Evolutionary conservation across 2,113 vertebrate species (phyloP), one percentile per base, ranked within the genome.

Genomic region (Tetrao urogallus): DNA sequence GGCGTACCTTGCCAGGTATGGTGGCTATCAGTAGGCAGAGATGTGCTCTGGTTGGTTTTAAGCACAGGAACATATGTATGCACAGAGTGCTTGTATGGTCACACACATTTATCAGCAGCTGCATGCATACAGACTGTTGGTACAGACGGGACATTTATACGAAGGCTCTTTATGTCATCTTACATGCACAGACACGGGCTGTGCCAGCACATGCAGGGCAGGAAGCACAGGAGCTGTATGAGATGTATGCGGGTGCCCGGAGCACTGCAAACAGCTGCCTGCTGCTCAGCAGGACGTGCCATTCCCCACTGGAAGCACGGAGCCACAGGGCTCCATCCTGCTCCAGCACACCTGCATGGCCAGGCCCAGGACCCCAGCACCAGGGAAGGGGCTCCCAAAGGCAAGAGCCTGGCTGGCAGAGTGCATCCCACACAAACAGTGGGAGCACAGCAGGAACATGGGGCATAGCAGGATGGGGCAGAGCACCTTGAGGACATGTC

Each of bases 231-330:
- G 15, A 50, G 40, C 47, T 1, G 2, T 2, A 61, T 0, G 13
- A 50, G 11, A 70, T n/a, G 18, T 45, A 7, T 5, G 17, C 45
- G 8, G 43, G 48, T 19, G 36, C 28, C 16, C 8, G 7, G 16
- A 56, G 6, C 19, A 8, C 34, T 7, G 69, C 2, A 7, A 86
- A 56, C 0, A 73, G 2, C 1, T 4, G 5, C 13, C 1, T 2
- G 56, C 42, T 17, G 2, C 19, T 4, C 66, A 34, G 47, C 32
- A 4, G 22, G 56, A 58, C 2, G 19, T 11, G 5, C 19, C 11
- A 8, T 20, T 45, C 28, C 19, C 8, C 19, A 4, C 42, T 15
- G 8, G 13, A 20, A 67, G 19, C 36, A 12, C 7, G 6, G 21
- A 34, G 14, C 14, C 20, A 22, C 11, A 27, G 36, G 30, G 38